Base-by-base conservation (phyloP, 2,797 vertebrate species). In the Thunnus albacares region DNA sequence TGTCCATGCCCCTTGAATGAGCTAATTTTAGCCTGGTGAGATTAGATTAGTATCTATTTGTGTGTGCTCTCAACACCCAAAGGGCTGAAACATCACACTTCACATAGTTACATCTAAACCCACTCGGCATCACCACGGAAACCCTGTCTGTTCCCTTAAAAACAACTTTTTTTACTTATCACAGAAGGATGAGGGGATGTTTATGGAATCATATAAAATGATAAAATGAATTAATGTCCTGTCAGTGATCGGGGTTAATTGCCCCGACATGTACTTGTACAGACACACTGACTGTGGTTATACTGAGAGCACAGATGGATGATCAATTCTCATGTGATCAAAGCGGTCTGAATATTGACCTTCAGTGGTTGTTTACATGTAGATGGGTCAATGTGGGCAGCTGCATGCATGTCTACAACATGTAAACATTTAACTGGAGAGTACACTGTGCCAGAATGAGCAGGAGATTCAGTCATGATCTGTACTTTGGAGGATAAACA, bases 11-110 rank as follows among this genome's bases (percentile, higher is more conserved):
- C 81, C 78, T 80, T 2, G 71, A 88, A 90, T 64, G 55, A 88
- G 80, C 86, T 91, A 88, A 93, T 93, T 93, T 92, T 87, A 92
- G 67, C 78, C 77, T 2, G 10, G 30, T 76, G 69, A 87, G 90
- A 93, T 92, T 90, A 92, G 90, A 93, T 94, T 81, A 85, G 74
- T 60, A 91, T 94, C 81, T 88, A 71, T 89, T 80, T 90, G 88
- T 83, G 79, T 35, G 8, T 58, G 75, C 80, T 79, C 64, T 83
- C 64, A 72, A 83, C 83, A 90, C 72, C 89, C 85, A 60, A 61
- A 61, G 85, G 87, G 87, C 69, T 61, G 20, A 79, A 87, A 89
- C 84, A 86, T 81, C 87, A 85, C 86, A 75, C 82, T 84, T 87
- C 75, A 70, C 81, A 56, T 52, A 53, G 53, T 65, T 66, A 51